Evolutionary conservation across 2,113 vertebrate genomes (phyloP), one percentile per base, ranked within the genome.

Genomic region (Dromiciops gliroides): DNA sequence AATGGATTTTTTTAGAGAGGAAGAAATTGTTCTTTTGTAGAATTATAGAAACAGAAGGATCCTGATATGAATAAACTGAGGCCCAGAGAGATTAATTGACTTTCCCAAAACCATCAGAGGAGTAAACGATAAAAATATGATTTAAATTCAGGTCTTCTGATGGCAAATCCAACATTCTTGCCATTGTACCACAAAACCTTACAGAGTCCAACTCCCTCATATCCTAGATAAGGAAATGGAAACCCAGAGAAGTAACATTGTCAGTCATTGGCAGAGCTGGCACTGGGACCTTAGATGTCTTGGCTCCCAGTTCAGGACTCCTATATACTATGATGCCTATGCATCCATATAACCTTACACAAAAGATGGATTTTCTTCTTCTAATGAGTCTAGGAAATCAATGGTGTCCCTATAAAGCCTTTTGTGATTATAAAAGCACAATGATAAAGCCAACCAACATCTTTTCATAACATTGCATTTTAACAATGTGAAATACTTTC

Each of bases 401-500:
- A 90, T 37, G 28, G n/a, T 83, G 7, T 44, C 6, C 16, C 7
- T 83, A 22, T 83, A 23, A 83, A 83, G 67, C 44, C 44, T 44
- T 2, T 44, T 22, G 7, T 83, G 50, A 75, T 16, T 51, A 51
- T 16, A 83, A 49, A 83, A 92, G 11, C 23, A 67, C 60, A 16
- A 50, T n/a, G 37, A 83, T 44, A 83, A 83, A 83, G 37, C 60
- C 60, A n/a, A 94, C 14, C 31, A 60, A 90, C 1, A 51, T 96
- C 89, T 92, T 95, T 93, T 94, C 19, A 25, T 95, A 93, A 95
- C 12, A 92, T 49, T 93, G 28, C 28, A 51, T 91, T 93, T 95
- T 94, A 97, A 90, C 2, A 89, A 23, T n/a, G 23, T 92, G 93
- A 94, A 96, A 96, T 23, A 89, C 89, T 93, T 97, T 90, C 49